Evolutionary conservation across 2,797 vertebrate genomes (phyloP), one percentile per base, ranked within the genome.

Genomic region (Oceanodroma leucorhoa): DNA sequence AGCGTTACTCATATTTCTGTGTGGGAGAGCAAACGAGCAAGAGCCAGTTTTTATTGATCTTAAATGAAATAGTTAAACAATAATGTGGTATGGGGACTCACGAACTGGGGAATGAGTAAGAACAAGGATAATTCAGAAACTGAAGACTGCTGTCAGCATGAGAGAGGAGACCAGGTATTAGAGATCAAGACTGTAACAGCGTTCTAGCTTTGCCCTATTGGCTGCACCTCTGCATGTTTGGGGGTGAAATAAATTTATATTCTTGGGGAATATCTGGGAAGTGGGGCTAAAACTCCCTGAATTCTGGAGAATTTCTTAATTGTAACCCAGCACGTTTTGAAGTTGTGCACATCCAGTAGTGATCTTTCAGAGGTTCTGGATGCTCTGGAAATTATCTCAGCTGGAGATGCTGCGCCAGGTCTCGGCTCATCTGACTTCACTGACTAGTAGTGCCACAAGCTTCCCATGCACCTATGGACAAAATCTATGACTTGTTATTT

Each of bases 1-100:
- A 75, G 62, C 90, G 90, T 87, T 91, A 73, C 72, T 95, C 85
- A 24, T 73, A 76, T 95, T 94, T 96, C 95, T 88, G 58, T 66
- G 57, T 18, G 54, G 41, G 41, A 64, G 30, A 54, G 67, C 38
- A 88, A 91, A 89, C 18, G 58, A 58, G 38, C 38, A 61, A 73
- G 24, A 78, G 7, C 14, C 46, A 23, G 7, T 23, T 94, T 66
- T 75, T 34, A 10, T 21, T 38, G 41, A 6, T 41, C 26, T 51
- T 40, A 29, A 65, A 57, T 64, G 27, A 76, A 76, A 26, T 5
- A 51, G 21, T 58, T 82, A 34, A 67, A 45, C 27, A 43, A 6
- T 9, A n/a, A 30, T 3, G 10, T 11, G 36, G 6, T 45, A 10
- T 32, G 65, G 65, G 21, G 23, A 19, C 32, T 34, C 46, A 45